Conservation (phyloP, 2,888 invertebrate species). For the Orthosia incerta region DNA sequence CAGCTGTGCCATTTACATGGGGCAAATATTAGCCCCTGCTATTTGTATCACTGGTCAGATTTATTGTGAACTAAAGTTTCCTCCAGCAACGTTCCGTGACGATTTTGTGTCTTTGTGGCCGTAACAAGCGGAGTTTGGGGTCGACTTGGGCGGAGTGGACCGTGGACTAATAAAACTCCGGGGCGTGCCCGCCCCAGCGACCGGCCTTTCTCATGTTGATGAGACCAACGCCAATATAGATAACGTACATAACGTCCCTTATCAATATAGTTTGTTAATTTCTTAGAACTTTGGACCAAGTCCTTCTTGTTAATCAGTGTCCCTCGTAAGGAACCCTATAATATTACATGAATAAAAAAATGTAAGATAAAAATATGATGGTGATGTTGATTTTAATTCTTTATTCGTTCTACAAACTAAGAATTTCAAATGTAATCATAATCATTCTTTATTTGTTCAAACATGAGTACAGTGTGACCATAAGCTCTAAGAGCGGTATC, state of each 20-base stretch:
- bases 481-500: too few relatives aligned
- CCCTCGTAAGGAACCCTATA: too few relatives aligned
- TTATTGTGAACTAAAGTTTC: slow-evolving; percentile 68
- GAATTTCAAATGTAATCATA: too few relatives aligned
- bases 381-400: too few relatives aligned
- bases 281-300: slow-evolving; percentile 13
- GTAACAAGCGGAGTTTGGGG: slow-evolving; percentile 69
- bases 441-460: too few relatives aligned
- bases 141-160: slow-evolving; percentile 69
- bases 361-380: too few relatives aligned
- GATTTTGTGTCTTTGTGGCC: slow-evolving; percentile 70
- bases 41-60: slow-evolving; percentile 68
- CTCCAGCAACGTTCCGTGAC: slow-evolving; percentile 68
- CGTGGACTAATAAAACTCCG: slow-evolving; percentile 83
- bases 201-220: slow-evolving; percentile 86
- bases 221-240: slow-evolving; percentile 69
- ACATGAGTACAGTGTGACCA: too few relatives aligned
- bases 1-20: slow-evolving; percentile 60
- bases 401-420: too few relatives aligned
- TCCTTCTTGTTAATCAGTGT: slow-evolving; percentile 5
- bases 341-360: too few relatives aligned
- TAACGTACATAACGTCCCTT: slow-evolving; percentile 47
- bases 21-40: slow-evolving; percentile 57
- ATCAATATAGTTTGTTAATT: slow-evolving; percentile 50
- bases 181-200: slow-evolving; percentile 77